Evolutionary conservation across 2,888 invertebrate genomes (phyloP).

Genomic region (Entomobrya multifasciata): DNA sequence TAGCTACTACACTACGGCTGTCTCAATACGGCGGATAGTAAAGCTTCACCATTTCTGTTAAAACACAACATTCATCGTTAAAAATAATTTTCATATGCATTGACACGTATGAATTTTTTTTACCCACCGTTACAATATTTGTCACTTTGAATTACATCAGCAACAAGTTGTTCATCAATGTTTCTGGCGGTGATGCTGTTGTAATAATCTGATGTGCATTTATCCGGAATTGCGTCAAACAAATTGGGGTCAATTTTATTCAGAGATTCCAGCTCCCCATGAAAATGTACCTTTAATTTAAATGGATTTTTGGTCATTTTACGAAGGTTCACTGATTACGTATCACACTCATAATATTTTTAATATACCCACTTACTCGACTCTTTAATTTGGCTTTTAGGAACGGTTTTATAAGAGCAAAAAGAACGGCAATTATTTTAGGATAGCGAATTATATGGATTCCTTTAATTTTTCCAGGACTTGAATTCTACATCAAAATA

Average conservation of each 20-base stretch:
- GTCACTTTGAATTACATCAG: neutral
- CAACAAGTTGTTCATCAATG: neutral
- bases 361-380: too few species aligned
- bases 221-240: neutral
- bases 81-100: too few species aligned
- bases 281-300: conserved; percentile 35
- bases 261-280: conserved; percentile 3
- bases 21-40: too few species aligned
- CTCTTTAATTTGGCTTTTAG: conserved; percentile 11
- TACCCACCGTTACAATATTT: conserved; percentile 28
- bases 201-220: neutral
- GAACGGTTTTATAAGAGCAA: neutral
- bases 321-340: too few species aligned
- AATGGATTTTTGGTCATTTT: neutral
- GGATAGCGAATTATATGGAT: conserved; percentile 35
- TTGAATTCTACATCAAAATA: neutral
- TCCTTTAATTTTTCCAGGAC: conserved; percentile 37
- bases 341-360: too few species aligned
- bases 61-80: too few species aligned
- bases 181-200: too few species aligned
- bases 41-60: too few species aligned
- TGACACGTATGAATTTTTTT: too few species aligned
- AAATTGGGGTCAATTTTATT: neutral
- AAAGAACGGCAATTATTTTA: neutral
- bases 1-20: too few species aligned